phyloP scores from a whole-genome alignment of 1,140 invertebrate species.

The Gryon sp. region DNA sequence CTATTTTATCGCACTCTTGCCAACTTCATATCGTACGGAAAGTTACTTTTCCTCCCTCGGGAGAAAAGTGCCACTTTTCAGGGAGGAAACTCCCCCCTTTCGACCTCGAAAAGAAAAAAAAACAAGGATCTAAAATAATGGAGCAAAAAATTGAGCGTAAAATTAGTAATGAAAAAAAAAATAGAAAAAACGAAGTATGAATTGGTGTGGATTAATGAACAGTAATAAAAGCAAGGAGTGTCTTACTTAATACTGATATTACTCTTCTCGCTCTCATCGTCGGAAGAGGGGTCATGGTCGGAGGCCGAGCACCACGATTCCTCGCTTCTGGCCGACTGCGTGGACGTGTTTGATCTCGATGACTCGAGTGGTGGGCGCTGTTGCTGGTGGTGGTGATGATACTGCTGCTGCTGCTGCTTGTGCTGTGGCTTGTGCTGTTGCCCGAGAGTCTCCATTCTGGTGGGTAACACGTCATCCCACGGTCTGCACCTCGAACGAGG shows the following conservation, averaged over 20 bases:
- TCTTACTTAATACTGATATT: slow-evolving; percentile 81
- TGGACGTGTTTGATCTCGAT: slow-evolving; percentile 74
- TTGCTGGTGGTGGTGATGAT: slow-evolving; percentile 68
- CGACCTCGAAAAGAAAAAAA: too few relatives aligned
- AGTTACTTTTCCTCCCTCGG: too few relatives aligned
- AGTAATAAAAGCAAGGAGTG: slow-evolving; percentile 42
- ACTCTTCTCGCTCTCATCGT: slow-evolving; percentile 83
- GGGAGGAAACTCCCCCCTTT: too few relatives aligned
- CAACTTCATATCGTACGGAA: too few relatives aligned
- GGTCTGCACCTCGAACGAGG: slow-evolving; percentile 80
- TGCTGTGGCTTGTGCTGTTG: slow-evolving; percentile 71
- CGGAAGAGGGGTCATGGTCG: slow-evolving; percentile 83
- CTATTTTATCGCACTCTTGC: too few relatives aligned
- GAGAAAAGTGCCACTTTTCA: too few relatives aligned
- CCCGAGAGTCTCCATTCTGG: slow-evolving; percentile 75
- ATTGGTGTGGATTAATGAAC: slow-evolving; percentile 8
- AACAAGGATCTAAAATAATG: too few relatives aligned
- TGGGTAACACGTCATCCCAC: slow-evolving; percentile 81
- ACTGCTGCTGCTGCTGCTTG: slow-evolving; percentile 67
- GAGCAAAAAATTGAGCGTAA: too few relatives aligned
- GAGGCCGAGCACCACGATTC: slow-evolving; percentile 83
- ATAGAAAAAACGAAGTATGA: neutral
- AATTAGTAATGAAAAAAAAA: slow-evolving; percentile 5
- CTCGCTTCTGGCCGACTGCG: slow-evolving; percentile 79
- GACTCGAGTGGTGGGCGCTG: slow-evolving; percentile 74